Conservation (phyloP, 2,888 invertebrate species). For the Ectemnius continuus region DNA sequence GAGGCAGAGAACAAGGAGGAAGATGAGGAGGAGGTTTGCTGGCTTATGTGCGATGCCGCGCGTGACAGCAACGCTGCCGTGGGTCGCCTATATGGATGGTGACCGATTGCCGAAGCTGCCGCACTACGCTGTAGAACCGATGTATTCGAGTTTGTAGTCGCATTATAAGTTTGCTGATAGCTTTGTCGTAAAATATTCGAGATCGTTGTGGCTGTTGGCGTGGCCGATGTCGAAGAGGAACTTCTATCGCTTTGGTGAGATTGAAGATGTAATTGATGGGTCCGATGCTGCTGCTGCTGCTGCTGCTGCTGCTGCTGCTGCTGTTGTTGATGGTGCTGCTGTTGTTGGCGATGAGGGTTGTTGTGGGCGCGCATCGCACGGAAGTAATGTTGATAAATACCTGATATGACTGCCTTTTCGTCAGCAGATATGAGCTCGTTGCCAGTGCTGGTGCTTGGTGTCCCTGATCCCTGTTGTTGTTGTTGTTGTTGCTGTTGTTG, state of each 20-base stretch:
- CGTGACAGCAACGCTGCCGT: constrained; percentile 55
- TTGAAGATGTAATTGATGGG: constrained; percentile 64
- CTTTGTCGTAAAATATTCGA: constrained; percentile 53
- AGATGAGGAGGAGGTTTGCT: constrained; percentile 56
- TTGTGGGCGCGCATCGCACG: constrained; percentile 70
- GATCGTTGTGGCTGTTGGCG: constrained; percentile 57
- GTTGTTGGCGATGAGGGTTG: constrained; percentile 65
- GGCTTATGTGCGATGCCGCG: constrained; percentile 59
- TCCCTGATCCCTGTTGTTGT: constrained; percentile 45
- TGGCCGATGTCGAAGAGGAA: constrained; percentile 59
- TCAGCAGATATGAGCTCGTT: constrained; percentile 67
- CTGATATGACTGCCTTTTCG: constrained; percentile 72
- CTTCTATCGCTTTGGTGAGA: constrained; percentile 63
- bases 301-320: constrained; percentile 60
- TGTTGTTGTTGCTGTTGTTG: constrained; percentile 45
- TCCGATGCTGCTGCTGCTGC: constrained; percentile 50
- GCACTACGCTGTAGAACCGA: constrained; percentile 39
- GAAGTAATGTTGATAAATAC: constrained; percentile 75
- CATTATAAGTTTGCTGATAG: constrained; percentile 54
- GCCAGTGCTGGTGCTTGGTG: constrained; percentile 54
- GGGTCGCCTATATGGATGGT: constrained; percentile 65
- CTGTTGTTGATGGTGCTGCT: constrained; percentile 63
- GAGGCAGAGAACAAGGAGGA: constrained; percentile 53
- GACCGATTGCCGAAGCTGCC: constrained; percentile 42
- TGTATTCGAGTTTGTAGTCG: constrained; percentile 43